Evolutionary conservation across 37 sponge, comb jelly and placozoan species (phyloP), one percentile per base, ranked within the genome.

Genomic region (Haliclona indistincta): DNA sequence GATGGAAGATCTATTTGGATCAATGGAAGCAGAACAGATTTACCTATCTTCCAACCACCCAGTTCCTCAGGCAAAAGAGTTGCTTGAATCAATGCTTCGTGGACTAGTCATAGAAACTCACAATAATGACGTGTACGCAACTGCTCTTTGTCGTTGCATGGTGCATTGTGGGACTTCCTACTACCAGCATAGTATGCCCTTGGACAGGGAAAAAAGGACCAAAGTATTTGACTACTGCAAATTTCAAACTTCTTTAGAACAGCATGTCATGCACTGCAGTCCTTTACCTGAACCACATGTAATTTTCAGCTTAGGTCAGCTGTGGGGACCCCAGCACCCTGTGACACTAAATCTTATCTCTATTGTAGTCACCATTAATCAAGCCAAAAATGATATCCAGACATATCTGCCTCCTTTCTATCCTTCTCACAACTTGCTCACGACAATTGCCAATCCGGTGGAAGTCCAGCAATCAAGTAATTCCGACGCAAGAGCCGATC

Each of bases 261-360:
- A 75, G 29, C 72, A 75, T 37, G 64, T 63, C 33, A 60, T 63
- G 28, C 38, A 38, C 38, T 67, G 70, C 22, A 77, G 71, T 26
- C 61, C 63, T 4, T 37, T 56, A 8, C 95, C 95, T 17, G 75
- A 61, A 32, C 83, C 95, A 0, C 54, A 70, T 45, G 67, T 87
- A 30, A 53, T 83, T 29, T 61, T 94, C 54, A 76, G 84, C 17
- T 75, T 94, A 7, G 91, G 95, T 23, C 88, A 94, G 58, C 68
- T 74, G 6, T 94, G 95, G 95, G 90, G 87, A 34, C 88, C 72
- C 38, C 68, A 67, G 26, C 69, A 77, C 30, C 91, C 84, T 44
- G 68, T 86, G 37, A 67, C 79, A 17, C 81, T 87, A 45, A 90
- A 70, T 32, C 74, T 76, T 10, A 40, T 94, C 53, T 74, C 68